A percentile compares a stretch with the other conserved stretches of the same genome.
These are phyloP conservation scores for Sarcophaga caerulescens DNA, from an alignment of 2,888 invertebrate species.

Conservation along the genomic window DNA sequence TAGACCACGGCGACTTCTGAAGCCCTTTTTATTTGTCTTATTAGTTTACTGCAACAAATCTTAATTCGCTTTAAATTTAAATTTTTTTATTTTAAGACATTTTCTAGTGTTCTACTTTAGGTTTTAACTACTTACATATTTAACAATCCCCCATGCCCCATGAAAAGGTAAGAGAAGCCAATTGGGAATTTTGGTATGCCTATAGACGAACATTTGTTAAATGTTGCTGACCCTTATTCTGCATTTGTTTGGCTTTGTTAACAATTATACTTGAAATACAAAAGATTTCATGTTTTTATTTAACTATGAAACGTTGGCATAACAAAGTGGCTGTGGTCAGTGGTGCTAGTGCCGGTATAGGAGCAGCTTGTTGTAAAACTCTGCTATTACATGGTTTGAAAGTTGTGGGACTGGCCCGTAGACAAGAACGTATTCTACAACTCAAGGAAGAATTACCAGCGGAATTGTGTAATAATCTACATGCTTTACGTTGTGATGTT, in stretches of 20 bases:
- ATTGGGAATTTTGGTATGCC: too few relatives aligned
- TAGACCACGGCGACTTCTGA: too few relatives aligned
- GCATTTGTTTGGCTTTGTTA: slow-evolving; percentile 50
- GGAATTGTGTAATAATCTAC: slow-evolving; percentile 71
- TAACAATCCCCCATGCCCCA: too few relatives aligned
- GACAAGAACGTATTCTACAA: slow-evolving; percentile 79
- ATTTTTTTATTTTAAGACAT: too few relatives aligned
- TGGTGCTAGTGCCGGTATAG: slow-evolving; percentile 85
- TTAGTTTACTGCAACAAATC: too few relatives aligned
- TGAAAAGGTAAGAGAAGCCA: too few relatives aligned
- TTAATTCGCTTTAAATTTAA: too few relatives aligned
- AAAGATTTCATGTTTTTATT: slow-evolving; percentile 9
- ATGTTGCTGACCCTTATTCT: background rate
- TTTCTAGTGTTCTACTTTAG: too few relatives aligned
- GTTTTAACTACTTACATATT: too few relatives aligned
- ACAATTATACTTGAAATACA: background rate
- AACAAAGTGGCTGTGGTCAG: slow-evolving; percentile 85
- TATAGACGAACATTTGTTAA: too few relatives aligned
- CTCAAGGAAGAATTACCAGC: slow-evolving; percentile 71
- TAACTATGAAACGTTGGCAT: slow-evolving; percentile 83
- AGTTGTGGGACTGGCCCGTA: slow-evolving; percentile 83
- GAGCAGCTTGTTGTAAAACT: slow-evolving; percentile 81
- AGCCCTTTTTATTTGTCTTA: too few relatives aligned
- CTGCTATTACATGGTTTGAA: slow-evolving; percentile 82
- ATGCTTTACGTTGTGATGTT: slow-evolving; percentile 81